Base-by-base conservation (phyloP, 2,113 vertebrate species). In the Astatoreochromis straeleni region DNA sequence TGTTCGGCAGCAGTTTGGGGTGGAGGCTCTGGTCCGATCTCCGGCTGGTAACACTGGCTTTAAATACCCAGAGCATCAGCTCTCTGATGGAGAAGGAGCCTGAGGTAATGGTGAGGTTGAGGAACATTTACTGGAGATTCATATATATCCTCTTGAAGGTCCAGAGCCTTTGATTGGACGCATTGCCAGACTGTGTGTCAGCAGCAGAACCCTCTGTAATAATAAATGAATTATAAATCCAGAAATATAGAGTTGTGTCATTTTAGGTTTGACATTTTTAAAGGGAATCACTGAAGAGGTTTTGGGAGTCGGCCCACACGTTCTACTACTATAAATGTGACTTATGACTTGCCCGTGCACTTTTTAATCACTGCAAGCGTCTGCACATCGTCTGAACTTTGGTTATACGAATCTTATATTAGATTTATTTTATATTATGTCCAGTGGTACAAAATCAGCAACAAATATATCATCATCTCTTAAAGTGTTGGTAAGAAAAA, bases 401-500 rank as follows among this genome's bases (percentile, higher is more conserved):
- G 26, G 1, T 58, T 31, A 58, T 17, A 17, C 3, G 1, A 17
- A 58, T 9, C 7, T 58, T 58, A 58, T 58, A 17, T 31, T 16
- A 16, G 7, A 58, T 58, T 58, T 9, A 16, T 58, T 58, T 58
- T 9, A 58, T 9, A 58, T 58, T 29, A 58, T 9, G 0, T 3
- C 1, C 26, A 85, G 7, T 24, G 1, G 0, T 1, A 0, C 26
- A 91, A 29, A 6, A 19, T 12, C 26, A 93, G 55, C 8, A 1
- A 0, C 1, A 1, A 81, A 7, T 38, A 1, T 3, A 1, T 3
- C 1, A 1, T 57, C 84, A 14, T 57, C 21, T 26, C 0, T 57
- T 57, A 26, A 29, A 16, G 14, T 33, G 58, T 4, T 31, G 17
- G 14, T 7, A 33, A 33, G 24, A 33, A 2, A 33, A 51, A 42